These are phyloP conservation scores for Lycaon pictus DNA, from an alignment of 2,113 vertebrate species.

Conservation along the genomic window DNA sequence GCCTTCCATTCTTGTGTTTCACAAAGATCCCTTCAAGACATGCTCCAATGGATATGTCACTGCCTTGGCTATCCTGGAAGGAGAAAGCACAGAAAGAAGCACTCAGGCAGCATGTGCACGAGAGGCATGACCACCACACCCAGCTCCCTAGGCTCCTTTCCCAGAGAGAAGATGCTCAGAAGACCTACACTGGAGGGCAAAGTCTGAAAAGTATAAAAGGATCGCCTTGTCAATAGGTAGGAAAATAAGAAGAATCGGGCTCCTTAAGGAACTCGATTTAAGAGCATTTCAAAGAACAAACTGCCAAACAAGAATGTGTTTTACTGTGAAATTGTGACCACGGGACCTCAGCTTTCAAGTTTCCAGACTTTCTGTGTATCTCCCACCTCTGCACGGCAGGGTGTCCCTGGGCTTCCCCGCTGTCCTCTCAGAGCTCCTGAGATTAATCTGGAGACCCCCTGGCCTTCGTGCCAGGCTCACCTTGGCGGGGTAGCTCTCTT, in stretches of 20 bases:
- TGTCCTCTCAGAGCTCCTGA: accelerated
- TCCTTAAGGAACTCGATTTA: not conserved
- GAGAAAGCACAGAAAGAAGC: constrained; percentile 45
- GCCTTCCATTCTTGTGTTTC: constrained; percentile 95
- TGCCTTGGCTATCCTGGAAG: constrained; percentile 95
- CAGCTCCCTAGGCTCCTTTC: not conserved
- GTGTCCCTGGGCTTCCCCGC: not conserved
- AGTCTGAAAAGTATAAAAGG: not conserved
- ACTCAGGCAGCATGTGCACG: not conserved
- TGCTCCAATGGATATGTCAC: constrained; percentile 95
- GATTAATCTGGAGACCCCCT: not conserved
- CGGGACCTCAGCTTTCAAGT: not conserved
- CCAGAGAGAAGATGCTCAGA: not conserved
- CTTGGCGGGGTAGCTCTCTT: constrained; percentile 97
- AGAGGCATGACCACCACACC: not conserved
- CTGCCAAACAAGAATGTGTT: not conserved
- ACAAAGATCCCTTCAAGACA: constrained; percentile 98
- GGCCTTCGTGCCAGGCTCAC: constrained; percentile 72
- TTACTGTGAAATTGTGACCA: not conserved
- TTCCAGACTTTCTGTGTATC: accelerated
- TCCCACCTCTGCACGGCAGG: no score
- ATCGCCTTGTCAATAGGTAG: not conserved
- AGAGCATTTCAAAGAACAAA: not conserved
- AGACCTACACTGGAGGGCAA: not conserved
- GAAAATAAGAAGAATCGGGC: not conserved